Conservation (phyloP, 2,797 vertebrate species). For the Coendou prehensilis region DNA sequence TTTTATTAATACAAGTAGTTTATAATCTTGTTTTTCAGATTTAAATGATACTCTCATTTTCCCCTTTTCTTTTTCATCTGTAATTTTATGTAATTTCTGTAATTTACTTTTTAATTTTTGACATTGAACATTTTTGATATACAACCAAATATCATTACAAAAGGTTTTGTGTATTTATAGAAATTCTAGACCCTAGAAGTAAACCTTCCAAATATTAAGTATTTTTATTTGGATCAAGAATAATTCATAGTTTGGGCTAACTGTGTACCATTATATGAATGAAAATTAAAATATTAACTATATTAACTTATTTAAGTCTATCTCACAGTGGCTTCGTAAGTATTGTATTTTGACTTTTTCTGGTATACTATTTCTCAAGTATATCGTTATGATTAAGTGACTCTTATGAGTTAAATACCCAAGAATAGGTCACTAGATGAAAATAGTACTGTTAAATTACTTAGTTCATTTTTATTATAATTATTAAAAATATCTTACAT, state of each 20-base stretch:
- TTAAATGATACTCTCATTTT: not conserved
- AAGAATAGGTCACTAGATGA: not conserved
- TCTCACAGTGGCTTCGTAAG: not conserved
- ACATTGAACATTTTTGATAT: not conserved
- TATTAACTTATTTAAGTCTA: not conserved
- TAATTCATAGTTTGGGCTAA: not conserved
- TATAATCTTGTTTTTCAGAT: not conserved
- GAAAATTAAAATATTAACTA: not conserved
- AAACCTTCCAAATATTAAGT: not conserved
- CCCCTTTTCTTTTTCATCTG: not conserved
- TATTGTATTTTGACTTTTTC: not conserved
- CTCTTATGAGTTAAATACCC: not conserved
- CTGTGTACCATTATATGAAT: not conserved
- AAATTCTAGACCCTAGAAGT: not conserved
- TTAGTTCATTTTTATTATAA: not conserved
- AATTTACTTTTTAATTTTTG: conserved; percentile 17
- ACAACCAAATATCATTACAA: not conserved
- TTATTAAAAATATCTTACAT: not conserved
- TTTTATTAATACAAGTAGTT: not conserved
- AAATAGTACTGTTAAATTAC: not conserved
- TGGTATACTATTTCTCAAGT: not conserved
- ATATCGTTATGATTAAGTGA: not conserved
- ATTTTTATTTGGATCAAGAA: not conserved
- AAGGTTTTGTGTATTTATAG: not conserved
- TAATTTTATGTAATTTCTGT: not conserved